Conservation (phyloP, 2,888 invertebrate species). For the Thereva nobilitata region DNA sequence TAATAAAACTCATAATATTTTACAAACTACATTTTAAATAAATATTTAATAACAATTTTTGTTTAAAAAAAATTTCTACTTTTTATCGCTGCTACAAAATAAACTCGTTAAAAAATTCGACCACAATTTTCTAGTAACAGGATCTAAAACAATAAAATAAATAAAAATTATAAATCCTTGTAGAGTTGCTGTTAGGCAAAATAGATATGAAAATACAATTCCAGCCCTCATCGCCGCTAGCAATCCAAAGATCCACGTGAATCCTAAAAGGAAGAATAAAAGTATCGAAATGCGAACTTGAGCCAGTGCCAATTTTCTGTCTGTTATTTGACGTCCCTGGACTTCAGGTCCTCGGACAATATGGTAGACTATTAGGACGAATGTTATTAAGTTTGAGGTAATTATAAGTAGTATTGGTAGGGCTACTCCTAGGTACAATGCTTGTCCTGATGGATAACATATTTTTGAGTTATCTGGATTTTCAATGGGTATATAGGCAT, state of each 20-base stretch:
- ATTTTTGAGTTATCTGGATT: constrained; percentile 52
- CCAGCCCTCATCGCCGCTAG: constrained; percentile 60
- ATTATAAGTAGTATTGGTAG: constrained; percentile 63
- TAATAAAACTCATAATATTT: too few species aligned
- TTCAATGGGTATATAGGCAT: constrained; percentile 58
- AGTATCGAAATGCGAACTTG: constrained; percentile 64
- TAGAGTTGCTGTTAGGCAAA: constrained; percentile 66
- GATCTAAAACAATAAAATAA: constrained; percentile 65
- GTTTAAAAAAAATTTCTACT: neutral
- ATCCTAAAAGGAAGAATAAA: constrained; percentile 65
- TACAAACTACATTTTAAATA: too few species aligned
- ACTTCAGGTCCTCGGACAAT: constrained; percentile 61
- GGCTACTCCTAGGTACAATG: constrained; percentile 60
- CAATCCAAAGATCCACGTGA: constrained; percentile 67
- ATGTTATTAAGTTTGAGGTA: constrained; percentile 61
- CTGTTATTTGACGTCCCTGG: constrained; percentile 57
- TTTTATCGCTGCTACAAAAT: constrained; percentile 31
- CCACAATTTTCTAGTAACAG: constrained; percentile 62
- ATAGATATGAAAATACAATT: constrained; percentile 64
- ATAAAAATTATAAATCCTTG: constrained; percentile 67
- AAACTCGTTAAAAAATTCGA: constrained; percentile 37
- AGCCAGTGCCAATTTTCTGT: constrained; percentile 50
- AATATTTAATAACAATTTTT: too few species aligned
- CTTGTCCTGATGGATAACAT: constrained; percentile 63
- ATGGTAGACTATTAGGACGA: constrained; percentile 62